Base-by-base conservation (phyloP, 2,888 invertebrate species). In the Eubasilissa splendida region DNA sequence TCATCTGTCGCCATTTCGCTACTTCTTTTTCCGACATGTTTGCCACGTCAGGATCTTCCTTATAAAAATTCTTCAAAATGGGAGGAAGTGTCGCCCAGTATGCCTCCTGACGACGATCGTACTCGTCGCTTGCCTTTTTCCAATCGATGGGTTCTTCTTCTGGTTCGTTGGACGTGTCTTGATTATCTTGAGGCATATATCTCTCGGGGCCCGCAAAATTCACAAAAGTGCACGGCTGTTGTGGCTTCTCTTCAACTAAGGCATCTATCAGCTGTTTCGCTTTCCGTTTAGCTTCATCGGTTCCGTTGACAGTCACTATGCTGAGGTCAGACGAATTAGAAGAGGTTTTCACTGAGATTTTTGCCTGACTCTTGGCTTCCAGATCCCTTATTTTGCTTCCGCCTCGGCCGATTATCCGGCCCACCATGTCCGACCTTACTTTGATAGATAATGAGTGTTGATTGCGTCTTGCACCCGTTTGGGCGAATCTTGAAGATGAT, bases 301-400 rank as follows among this genome's bases (percentile, higher is more conserved):
- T 86, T 2, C 93, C 93, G 63, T 84, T 86, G 56, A 93, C 84
- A n/a, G 88, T 90, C 4, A 93, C 87, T 9, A 88, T 86, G 0
- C 87, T 86, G 11, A 88, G 88, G 60, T 87, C 86, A 58, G 86
- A 82, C 66, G 81, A 84, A 0, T 88, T 88, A 76, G 86, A 87
- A 10, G 88, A 87, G 83, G 89, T 88, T 31, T 89, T 89, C 82
- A 94, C 92, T 85, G 93, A 92, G n/a, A 98, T 93, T 85, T 92
- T 92, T 0, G 96, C 93, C 5, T 93, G 93, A 77, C 94, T 94
- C 85, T 93, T 92, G 81, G 90, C 92, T 87, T 96, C 92, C 0
- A 98, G 88, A 84, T 97, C 96, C 84, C 92, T 93, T 84, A 98
- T 97, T 88, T 96, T 96, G 0, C 92, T 91, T 1, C 98, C 98